These are phyloP conservation scores for Eurosta solidaginis DNA, from an alignment of 1,140 invertebrate species.

Conservation along the genomic window DNA sequence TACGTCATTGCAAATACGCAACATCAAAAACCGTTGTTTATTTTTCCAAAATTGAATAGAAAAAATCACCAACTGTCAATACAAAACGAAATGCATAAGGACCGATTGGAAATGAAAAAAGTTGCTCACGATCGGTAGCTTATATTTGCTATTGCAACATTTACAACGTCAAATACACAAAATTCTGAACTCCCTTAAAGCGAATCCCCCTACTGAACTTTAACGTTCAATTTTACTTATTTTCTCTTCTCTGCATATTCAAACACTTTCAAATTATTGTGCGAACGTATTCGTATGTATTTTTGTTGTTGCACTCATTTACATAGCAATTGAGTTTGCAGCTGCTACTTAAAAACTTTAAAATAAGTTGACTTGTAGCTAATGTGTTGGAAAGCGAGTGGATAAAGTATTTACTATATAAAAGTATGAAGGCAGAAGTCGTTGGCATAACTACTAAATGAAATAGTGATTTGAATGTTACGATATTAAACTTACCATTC, in stretches of 20 bases:
- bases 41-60: no score
- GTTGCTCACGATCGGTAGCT: no score
- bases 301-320: not conserved
- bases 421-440: not conserved
- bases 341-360: conserved; percentile 22
- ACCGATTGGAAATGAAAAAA: no score
- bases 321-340: conserved; percentile 25
- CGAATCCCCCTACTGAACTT: not conserved
- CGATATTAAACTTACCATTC: not conserved
- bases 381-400: conserved; percentile 17
- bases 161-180: no score
- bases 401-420: not conserved
- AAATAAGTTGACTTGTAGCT: not conserved
- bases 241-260: not conserved
- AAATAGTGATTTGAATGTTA: not conserved
- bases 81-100: no score
- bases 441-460: conserved; percentile 21
- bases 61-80: no score
- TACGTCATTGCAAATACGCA: no score
- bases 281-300: not conserved
- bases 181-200: no score
- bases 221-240: not conserved
- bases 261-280: not conserved
- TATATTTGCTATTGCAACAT: no score
- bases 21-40: no score